Percentiles rank a stretch among this genome's conserved stretches.
Evolutionary conservation across 2,113 vertebrate genomes (phyloP).

Genomic region (Cygnus atratus): DNA sequence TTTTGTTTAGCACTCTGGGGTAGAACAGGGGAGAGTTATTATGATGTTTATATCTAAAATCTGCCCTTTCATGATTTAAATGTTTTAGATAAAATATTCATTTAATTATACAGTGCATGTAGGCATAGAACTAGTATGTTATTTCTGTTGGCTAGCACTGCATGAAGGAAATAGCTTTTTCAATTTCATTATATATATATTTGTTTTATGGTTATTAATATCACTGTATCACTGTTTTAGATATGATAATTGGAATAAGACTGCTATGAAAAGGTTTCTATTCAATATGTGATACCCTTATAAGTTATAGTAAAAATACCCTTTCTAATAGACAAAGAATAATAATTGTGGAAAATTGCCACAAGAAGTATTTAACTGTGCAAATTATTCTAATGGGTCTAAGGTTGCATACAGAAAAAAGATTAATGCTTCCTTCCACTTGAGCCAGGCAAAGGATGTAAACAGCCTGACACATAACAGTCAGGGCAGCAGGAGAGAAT

Average conservation of each 20-base stretch:
- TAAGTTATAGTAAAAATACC: neutral
- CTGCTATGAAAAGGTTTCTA: neutral
- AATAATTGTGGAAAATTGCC: neutral
- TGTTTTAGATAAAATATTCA: neutral
- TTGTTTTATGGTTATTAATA: neutral
- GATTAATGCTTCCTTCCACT: neutral
- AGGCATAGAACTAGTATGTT: neutral
- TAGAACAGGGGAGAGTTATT: neutral
- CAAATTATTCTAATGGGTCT: rapidly evolving
- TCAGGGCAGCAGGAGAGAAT: rapidly evolving
- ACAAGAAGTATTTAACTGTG: neutral
- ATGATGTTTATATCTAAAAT: neutral
- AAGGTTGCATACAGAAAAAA: neutral
- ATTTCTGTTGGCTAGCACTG: neutral
- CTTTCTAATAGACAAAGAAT: neutral
- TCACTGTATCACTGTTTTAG: neutral
- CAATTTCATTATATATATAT: neutral
- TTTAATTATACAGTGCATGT: neutral
- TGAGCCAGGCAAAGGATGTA: neutral
- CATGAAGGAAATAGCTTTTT: neutral
- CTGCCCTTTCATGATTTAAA: neutral
- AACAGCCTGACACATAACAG: neutral
- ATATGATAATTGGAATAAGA: neutral
- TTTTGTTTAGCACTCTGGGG: neutral
- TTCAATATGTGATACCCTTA: neutral